Evolutionary conservation across 2,888 invertebrate genomes (phyloP), one percentile per base, ranked within the genome.

Genomic region (Scaptomyza flava): DNA sequence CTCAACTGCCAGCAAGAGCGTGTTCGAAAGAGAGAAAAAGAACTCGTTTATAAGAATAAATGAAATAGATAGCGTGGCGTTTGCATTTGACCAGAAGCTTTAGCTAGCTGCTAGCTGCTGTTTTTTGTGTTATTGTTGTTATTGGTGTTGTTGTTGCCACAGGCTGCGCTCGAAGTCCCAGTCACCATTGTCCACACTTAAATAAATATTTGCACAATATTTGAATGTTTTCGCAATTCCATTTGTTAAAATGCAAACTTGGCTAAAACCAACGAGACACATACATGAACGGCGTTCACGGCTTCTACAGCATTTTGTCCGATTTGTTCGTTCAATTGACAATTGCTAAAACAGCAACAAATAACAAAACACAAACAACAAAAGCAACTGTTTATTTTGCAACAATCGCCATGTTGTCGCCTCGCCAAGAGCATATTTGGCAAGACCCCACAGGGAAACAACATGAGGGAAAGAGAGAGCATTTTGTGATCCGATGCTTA

Each of bases 161-260:
- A 17, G 63, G 73, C 64, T 63, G 75, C 72, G 58, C 58, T 73
- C 74, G 84, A 67, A 72, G 73, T 67, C 72, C 45, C 33, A 50
- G 61, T 66, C 80, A 54, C 71, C 80, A 85, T 77, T 87, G 82
- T 85, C 68, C 80, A 67, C 72, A 84, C 78, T 85, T 78, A 84
- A 85, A 85, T 80, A 84, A 84, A 85, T 84, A 85, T 87, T 87
- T 84, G 69, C 85, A 85, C 72, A 85, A 78, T 69, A 81, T 85
- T 87, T 84, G 85, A 87, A 87, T 83, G 74, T 72, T 73, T 79
- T 74, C 66, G 72, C 74, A 69, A 75, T 84, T 78, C 65, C 72
- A 84, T 71, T 84, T 70, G 60, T 68, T 66, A 52, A 83, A 77
- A 72, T 61, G 77, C 70, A 78, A 75, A 62, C 75, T 48, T 51